phyloP scores from a whole-genome alignment of 2,888 invertebrate species.

The Agrilus cyanescens region DNA sequence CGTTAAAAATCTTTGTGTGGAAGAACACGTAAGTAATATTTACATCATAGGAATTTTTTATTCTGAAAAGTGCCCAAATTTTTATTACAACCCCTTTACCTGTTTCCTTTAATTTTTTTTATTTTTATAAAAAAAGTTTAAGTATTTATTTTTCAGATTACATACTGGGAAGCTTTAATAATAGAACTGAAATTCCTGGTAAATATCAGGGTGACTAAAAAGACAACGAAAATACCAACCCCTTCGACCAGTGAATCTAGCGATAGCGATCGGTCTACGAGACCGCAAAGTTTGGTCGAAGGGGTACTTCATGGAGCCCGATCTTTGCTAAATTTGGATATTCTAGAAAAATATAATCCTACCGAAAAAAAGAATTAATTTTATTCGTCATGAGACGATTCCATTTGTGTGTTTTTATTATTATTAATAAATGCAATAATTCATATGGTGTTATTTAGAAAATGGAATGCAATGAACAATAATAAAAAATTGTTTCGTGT shows the following conservation, averaged over 20 bases:
- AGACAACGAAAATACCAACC: slow-evolving; percentile 38
- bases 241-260: slow-evolving; percentile 1
- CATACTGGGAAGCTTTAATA: slow-evolving; percentile 54
- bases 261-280: slow-evolving; percentile 2
- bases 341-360: not conserved
- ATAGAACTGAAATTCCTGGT: slow-evolving; percentile 61
- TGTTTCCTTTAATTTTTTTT: slow-evolving; percentile 1
- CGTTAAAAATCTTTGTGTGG: slow-evolving; percentile 62
- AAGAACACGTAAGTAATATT: slow-evolving; percentile 52
- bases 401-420: no score
- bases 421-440: no score
- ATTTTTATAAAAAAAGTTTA: no score
- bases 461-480: no score
- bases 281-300: slow-evolving; percentile 10
- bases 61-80: not conserved
- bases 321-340: slow-evolving; percentile 13
- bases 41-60: not conserved
- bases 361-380: no score
- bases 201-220: slow-evolving; percentile 60
- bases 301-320: slow-evolving; percentile 12
- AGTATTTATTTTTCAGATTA: slow-evolving; percentile 52
- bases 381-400: no score
- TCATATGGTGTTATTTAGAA: no score
- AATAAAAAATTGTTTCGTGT: no score
- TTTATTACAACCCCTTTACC: not conserved